Conservation (phyloP, 2,797 vertebrate genomes). For the Acipenser ruthenus region DNA sequence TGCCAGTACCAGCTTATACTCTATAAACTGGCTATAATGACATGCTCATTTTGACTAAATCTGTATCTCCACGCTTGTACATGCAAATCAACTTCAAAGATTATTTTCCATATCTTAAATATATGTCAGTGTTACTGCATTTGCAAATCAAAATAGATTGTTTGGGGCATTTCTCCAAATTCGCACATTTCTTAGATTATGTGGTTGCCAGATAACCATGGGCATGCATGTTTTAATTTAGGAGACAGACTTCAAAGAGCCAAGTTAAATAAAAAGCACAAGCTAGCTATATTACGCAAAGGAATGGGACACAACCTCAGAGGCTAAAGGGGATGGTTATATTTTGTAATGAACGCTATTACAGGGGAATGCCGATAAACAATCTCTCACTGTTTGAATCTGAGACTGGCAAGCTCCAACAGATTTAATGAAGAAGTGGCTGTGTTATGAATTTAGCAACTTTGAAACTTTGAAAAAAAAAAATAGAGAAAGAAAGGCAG, state of each 20-base stretch:
- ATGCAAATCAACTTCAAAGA: slow-evolving; percentile 15
- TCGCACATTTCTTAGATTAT: slow-evolving; percentile 19
- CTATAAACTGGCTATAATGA: no score
- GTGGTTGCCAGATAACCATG: slow-evolving; percentile 7
- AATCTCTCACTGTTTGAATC: no score
- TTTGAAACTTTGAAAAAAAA: no score
- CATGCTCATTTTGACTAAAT: no score
- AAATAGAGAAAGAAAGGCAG: no score
- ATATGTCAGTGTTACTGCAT: slow-evolving; percentile 44
- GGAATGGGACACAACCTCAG: not conserved
- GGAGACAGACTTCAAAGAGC: slow-evolving; percentile 15
- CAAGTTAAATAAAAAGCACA: not conserved
- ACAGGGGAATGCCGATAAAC: no score
- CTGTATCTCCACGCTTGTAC: slow-evolving; percentile 13
- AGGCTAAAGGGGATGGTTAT: not conserved
- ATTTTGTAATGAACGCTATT: no score
- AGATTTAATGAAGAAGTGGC: no score
- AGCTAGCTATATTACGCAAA: slow-evolving; percentile 5
- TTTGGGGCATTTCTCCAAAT: slow-evolving; percentile 28
- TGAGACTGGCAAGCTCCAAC: no score
- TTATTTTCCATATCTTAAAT: slow-evolving; percentile 32
- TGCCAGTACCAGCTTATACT: no score
- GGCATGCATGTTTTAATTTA: slow-evolving; percentile 19
- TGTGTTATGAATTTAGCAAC: no score
- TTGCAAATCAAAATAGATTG: slow-evolving; percentile 47